phyloP scores from a whole-genome alignment of 2,797 vertebrate species.

The Neoniphon sammara region DNA sequence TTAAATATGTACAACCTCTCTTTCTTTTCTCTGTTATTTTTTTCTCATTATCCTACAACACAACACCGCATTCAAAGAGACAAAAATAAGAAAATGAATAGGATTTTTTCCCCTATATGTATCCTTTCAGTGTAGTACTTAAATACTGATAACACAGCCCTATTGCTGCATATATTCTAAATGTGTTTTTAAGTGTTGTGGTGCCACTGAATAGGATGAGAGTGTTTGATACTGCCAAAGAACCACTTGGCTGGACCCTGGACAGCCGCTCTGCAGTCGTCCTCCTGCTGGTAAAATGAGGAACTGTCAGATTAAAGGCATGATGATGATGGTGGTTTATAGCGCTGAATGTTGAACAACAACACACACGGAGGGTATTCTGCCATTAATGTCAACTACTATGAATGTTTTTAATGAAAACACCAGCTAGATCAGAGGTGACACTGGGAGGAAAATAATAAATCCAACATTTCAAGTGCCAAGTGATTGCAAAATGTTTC shows the following conservation, averaged over 20 bases:
- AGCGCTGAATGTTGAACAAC: not conserved
- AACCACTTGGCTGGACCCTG: not conserved
- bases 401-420: not conserved
- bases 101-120: too few species aligned
- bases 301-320: slow-evolving; percentile 53
- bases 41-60: not conserved
- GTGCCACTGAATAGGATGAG: slow-evolving; percentile 5
- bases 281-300: slow-evolving; percentile 61
- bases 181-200: not conserved
- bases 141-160: not conserved
- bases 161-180: not conserved
- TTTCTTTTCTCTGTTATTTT: not conserved
- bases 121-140: not conserved
- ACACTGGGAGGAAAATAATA: not conserved
- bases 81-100: not conserved
- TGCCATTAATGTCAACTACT: not conserved
- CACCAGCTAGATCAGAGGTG: not conserved
- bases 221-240: not conserved
- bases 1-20: not conserved
- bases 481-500: slow-evolving; percentile 1
- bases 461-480: not conserved
- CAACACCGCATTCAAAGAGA: not conserved
- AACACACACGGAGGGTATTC: not conserved
- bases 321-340: slow-evolving; percentile 1
- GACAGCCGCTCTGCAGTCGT: slow-evolving; percentile 27